These are phyloP conservation scores for Podarcis lilfordi DNA, from an alignment of 2,797 vertebrate species.

Conservation along the genomic window DNA sequence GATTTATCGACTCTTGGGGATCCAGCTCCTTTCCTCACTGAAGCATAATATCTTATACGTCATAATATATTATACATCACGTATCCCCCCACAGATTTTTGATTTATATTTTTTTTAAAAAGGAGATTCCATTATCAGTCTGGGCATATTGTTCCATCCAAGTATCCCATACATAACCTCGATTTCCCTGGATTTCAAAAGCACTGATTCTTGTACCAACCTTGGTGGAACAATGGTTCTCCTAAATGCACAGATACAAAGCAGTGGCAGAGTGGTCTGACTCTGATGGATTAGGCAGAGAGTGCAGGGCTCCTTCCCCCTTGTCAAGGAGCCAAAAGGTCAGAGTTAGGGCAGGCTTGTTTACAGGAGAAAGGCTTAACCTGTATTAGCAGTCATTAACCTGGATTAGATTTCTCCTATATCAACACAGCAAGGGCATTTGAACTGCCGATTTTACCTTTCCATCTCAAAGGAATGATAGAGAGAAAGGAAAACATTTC, in stretches of 20 bases:
- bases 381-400: conserved; percentile 25
- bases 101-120: not conserved
- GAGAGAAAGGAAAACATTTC: not conserved
- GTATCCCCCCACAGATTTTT: not conserved
- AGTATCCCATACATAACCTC: not conserved
- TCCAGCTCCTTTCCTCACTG: not conserved
- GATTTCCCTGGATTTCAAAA: conserved; percentile 1
- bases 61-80: not conserved
- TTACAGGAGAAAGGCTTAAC: conserved; percentile 28
- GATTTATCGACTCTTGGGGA: not conserved
- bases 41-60: not conserved
- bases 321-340: conserved; percentile 20
- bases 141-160: not conserved
- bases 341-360: conserved; percentile 18
- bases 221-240: not conserved
- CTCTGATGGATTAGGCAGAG: conserved; percentile 3
- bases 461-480: not conserved
- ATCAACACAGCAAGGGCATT: not conserved
- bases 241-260: not conserved
- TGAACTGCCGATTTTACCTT: conserved; percentile 7
- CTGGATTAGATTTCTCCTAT: not conserved
- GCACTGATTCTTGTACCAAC: not conserved
- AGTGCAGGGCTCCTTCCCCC: not conserved
- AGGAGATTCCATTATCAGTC: not conserved
- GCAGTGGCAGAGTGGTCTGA: not conserved